phyloP scores from a whole-genome alignment of 1,140 invertebrate genomes.

The Drosophila watanabei region DNA sequence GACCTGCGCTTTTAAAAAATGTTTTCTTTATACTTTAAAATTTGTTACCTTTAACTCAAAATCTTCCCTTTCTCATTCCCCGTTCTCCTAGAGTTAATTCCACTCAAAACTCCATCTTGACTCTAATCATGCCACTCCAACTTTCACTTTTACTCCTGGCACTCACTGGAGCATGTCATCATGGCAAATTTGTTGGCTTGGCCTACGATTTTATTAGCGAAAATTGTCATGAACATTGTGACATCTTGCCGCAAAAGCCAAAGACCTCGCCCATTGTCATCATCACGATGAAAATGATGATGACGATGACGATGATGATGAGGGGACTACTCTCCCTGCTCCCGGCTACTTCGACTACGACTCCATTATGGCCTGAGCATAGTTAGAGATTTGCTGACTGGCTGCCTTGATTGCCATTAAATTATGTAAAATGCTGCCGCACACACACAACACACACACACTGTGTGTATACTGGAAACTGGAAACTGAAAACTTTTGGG shows the following conservation, averaged over 20 bases:
- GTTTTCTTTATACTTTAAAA: neutral
- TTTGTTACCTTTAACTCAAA: neutral
- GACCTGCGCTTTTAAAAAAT: neutral
- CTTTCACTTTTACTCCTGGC: conserved; percentile 70
- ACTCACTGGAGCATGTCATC: conserved; percentile 68
- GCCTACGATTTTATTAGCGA: conserved; percentile 69
- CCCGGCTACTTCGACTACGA: conserved; percentile 3
- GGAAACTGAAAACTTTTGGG: conserved; percentile 51
- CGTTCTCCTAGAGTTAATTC: neutral
- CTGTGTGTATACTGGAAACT: conserved; percentile 8
- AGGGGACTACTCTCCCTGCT: conserved; percentile 12
- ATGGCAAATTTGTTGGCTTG: conserved; percentile 50
- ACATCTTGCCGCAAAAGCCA: conserved; percentile 40
- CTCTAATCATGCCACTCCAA: conserved; percentile 49
- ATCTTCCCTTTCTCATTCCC: too few relatives aligned
- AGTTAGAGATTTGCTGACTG: conserved; percentile 41
- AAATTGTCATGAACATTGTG: conserved; percentile 63
- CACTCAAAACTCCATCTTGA: conserved; percentile 5
- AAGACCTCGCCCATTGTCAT: conserved; percentile 49
- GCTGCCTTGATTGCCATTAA: conserved; percentile 77
- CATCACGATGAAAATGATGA: neutral
- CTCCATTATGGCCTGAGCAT: conserved; percentile 41
- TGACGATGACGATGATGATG: neutral
- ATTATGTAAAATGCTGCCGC: conserved; percentile 74
- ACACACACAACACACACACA: conserved; percentile 2